These are phyloP conservation scores for Notechis scutatus DNA, from an alignment of 2,113 vertebrate species.

Conservation along the genomic window DNA sequence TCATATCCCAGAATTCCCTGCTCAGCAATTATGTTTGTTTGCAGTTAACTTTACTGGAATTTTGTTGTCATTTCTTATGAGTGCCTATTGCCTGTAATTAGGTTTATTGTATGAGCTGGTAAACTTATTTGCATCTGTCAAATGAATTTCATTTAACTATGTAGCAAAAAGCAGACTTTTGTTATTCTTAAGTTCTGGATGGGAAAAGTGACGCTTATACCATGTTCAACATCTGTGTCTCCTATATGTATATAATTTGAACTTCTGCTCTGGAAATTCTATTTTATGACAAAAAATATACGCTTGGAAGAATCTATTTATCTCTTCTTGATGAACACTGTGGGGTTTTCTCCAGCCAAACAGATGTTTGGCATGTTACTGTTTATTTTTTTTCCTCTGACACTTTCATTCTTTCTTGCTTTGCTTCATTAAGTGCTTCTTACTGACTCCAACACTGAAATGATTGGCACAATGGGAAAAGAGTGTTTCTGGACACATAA, in stretches of 20 bases:
- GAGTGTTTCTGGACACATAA: constrained; percentile 37
- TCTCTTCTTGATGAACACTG: constrained; percentile 33
- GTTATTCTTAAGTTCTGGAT: not conserved
- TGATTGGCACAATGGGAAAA: constrained; percentile 49
- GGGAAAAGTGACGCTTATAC: not conserved
- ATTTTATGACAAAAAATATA: not conserved
- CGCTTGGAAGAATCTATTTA: not conserved
- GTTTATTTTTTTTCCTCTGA: constrained; percentile 25
- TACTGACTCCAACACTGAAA: constrained; percentile 22
- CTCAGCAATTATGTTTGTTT: not conserved
- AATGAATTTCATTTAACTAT: not conserved
- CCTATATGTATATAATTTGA: not conserved
- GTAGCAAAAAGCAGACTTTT: not conserved
- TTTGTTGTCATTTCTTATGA: not conserved
- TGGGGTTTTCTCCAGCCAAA: constrained; percentile 48
- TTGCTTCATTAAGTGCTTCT: not conserved
- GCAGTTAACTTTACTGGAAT: not conserved
- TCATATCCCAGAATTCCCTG: not conserved
- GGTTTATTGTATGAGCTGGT: not conserved
- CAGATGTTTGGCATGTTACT: constrained; percentile 20
- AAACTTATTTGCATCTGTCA: not conserved
- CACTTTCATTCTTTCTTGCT: constrained; percentile 34
- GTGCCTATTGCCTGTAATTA: not conserved
- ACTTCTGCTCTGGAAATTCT: not conserved
- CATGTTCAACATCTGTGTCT: not conserved